Conservation (phyloP, 2,113 vertebrate genomes). For the Datnioides undecimradiatus region DNA sequence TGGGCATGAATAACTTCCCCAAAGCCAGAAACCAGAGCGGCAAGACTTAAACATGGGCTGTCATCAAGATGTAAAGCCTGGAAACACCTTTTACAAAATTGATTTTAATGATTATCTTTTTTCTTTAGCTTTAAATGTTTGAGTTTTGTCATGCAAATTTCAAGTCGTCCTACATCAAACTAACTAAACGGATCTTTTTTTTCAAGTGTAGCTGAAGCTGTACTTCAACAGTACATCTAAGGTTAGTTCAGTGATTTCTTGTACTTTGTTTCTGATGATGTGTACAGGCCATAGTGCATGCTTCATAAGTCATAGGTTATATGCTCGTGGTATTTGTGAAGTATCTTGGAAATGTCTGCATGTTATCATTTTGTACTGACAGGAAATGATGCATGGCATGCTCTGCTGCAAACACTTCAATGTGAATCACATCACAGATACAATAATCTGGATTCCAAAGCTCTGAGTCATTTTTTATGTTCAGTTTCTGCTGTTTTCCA, state of each 20-base stretch:
- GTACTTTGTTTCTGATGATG: neutral
- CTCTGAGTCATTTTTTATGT: constrained; percentile 2
- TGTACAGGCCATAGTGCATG: neutral
- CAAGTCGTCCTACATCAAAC: neutral
- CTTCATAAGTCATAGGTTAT: neutral
- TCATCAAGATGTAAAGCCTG: constrained; percentile 46
- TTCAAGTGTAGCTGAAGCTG: neutral
- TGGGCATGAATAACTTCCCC: constrained; percentile 56
- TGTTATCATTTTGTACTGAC: neutral
- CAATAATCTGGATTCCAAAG: neutral
- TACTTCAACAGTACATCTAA: neutral
- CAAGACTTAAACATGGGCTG: constrained; percentile 37
- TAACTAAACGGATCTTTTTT: neutral
- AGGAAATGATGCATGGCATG: neutral
- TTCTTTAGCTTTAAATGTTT: constrained; percentile 10
- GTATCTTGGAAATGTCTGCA: neutral
- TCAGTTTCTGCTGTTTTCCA: neutral
- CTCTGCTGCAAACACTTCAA: neutral
- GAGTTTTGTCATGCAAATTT: constrained; percentile 41
- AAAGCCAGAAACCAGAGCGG: constrained; percentile 45
- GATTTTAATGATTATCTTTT: constrained; percentile 12
- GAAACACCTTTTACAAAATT: constrained; percentile 14
- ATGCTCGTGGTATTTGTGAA: neutral
- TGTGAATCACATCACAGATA: neutral
- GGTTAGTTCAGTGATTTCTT: neutral